Conservation (phyloP, 1,140 invertebrate species). For the Metopolophium dirhodum region DNA sequence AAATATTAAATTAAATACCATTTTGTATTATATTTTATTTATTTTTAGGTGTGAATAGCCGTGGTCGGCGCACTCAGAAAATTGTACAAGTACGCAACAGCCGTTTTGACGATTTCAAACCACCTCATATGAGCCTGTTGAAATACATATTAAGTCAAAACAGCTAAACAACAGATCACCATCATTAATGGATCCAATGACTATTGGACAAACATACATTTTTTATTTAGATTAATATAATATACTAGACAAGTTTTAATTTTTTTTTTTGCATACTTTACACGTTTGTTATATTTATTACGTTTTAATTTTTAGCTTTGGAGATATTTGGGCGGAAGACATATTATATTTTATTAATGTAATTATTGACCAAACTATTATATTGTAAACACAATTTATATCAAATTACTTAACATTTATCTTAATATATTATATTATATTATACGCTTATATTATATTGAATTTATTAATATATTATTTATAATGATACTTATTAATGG, state of each 20-base stretch:
- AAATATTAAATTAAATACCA: not conserved
- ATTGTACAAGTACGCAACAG: conserved; percentile 36
- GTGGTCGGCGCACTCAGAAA: not conserved
- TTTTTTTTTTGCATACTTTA: not conserved
- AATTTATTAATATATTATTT: not conserved
- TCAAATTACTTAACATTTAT: too few relatives aligned
- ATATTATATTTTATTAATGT: not conserved
- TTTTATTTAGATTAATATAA: not conserved
- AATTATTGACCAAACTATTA: not conserved
- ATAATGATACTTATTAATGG: not conserved
- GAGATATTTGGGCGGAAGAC: not conserved
- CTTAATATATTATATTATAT: not conserved
- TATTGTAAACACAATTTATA: not conserved
- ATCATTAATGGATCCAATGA: not conserved
- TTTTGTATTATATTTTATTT: not conserved
- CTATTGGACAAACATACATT: not conserved
- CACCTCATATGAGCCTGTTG: not conserved
- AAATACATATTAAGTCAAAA: not conserved
- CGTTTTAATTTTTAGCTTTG: not conserved
- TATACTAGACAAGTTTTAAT: not conserved
- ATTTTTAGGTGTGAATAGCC: conserved; percentile 30
- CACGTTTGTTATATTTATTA: not conserved
- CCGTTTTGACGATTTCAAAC: not conserved
- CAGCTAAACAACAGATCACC: not conserved
- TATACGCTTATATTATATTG: not conserved